These are phyloP conservation scores for Addax nasomaculatus DNA, from an alignment of 2,113 vertebrate species.

Conservation along the genomic window DNA sequence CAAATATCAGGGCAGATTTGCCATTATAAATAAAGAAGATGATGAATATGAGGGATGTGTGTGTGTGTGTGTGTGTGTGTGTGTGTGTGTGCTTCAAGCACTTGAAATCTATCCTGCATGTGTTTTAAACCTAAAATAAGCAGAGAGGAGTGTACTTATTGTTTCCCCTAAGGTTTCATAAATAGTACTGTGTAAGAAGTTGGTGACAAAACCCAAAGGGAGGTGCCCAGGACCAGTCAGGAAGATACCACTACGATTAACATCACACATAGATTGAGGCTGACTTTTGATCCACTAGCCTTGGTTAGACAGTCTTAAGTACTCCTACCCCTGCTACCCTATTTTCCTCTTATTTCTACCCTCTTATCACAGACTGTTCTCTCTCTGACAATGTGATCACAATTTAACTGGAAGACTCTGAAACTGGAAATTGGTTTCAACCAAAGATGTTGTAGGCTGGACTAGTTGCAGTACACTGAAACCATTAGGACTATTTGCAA, in stretches of 20 bases:
- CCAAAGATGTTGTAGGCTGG: conserved; percentile 27
- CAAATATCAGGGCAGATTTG: neutral
- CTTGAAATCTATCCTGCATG: neutral
- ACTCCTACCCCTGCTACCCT: neutral
- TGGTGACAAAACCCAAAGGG: neutral
- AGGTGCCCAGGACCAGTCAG: neutral
- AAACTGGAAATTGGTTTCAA: conserved; percentile 58
- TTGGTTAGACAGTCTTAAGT: neutral
- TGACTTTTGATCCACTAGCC: neutral
- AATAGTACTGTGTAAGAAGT: neutral
- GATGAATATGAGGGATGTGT: neutral
- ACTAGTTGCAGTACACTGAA: conserved; percentile 63
- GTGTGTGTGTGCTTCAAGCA: neutral
- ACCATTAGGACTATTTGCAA: conserved; percentile 67
- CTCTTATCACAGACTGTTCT: neutral
- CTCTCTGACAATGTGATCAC: conserved; percentile 21
- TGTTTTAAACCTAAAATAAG: neutral
- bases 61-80: neutral
- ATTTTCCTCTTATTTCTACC: neutral
- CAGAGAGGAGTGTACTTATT: neutral
- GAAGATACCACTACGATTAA: neutral
- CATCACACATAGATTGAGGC: neutral
- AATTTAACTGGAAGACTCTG: neutral
- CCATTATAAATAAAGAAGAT: neutral
- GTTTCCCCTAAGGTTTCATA: neutral